A percentile compares a stretch with the other conserved stretches of the same genome.
Conservation (phyloP, 2,888 invertebrate species). For the Luperina nickerlii region DNA sequence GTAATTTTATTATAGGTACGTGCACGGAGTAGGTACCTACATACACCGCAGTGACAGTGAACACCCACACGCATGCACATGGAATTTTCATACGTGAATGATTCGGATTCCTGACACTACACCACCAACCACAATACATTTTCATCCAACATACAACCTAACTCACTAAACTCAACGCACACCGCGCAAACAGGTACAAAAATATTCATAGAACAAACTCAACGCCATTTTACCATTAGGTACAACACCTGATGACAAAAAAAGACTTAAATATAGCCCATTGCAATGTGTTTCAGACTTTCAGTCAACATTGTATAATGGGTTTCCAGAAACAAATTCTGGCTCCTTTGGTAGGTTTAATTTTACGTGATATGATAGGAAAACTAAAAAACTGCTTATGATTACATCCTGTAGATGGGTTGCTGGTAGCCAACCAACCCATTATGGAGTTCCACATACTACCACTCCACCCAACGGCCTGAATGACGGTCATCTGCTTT, state of each 20-base stretch:
- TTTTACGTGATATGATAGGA: neutral
- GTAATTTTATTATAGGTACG: constrained; percentile 8
- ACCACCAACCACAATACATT: neutral
- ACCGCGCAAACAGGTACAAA: neutral
- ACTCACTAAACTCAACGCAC: neutral
- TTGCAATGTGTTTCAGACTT: neutral
- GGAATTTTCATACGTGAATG: neutral
- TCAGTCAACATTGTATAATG: neutral
- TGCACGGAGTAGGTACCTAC: too few species aligned
- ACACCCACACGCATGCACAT: neutral
- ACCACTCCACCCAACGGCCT: constrained; percentile 4
- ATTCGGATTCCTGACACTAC: neutral
- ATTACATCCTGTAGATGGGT: neutral
- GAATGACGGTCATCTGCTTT: constrained; percentile 15
- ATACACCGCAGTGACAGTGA: neutral
- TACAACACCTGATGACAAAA: neutral
- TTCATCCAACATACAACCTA: neutral
- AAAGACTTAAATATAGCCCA: neutral
- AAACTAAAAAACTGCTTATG: neutral
- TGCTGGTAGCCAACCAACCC: neutral
- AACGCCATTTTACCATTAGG: neutral
- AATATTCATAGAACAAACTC: neutral
- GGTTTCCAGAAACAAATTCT: neutral
- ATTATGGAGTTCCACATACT: neutral
- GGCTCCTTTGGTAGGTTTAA: neutral